Percentiles rank a stretch among this genome's conserved stretches.
Evolutionary conservation across 2,888 invertebrate species (phyloP).

Genomic region (Clistopyga incitator): DNA sequence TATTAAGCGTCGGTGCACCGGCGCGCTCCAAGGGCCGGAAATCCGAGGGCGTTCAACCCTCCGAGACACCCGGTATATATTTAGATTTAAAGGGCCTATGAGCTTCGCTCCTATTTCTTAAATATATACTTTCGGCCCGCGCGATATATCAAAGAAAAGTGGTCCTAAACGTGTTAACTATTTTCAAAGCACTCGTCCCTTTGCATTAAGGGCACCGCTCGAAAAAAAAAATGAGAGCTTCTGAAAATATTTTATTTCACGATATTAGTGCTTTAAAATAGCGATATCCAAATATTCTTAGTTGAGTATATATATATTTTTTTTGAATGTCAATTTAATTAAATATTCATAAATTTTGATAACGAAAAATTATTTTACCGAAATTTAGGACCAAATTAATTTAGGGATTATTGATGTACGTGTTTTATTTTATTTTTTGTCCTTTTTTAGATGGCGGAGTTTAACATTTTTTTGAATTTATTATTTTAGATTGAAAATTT

Average conservation of each 20-base stretch:
- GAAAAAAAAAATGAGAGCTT: no score
- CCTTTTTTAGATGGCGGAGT: neutral
- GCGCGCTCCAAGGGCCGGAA: slow-evolving; percentile 79
- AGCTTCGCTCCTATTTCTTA: slow-evolving; percentile 12
- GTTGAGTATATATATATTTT: no score
- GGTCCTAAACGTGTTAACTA: neutral
- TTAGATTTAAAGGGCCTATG: slow-evolving; percentile 80
- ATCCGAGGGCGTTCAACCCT: slow-evolving; percentile 82
- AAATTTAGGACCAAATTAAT: no score
- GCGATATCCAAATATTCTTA: neutral
- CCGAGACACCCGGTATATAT: slow-evolving; percentile 73
- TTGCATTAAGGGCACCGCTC: no score
- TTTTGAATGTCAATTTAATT: no score
- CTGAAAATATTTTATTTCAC: neutral
- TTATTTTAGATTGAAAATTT: neutral
- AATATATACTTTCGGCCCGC: slow-evolving; percentile 24
- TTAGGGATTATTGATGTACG: no score
- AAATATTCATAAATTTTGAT: no score
- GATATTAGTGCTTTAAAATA: neutral
- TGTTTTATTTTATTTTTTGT: no score
- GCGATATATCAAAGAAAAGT: slow-evolving; percentile 23
- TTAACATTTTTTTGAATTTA: neutral
- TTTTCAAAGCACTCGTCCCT: slow-evolving; percentile 12
- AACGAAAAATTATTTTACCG: no score
- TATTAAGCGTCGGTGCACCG: slow-evolving; percentile 35